A percentile compares a stretch with the other conserved stretches of the same genome.
Evolutionary conservation across 2,113 vertebrate genomes (phyloP).

Genomic region (Oreochromis tanganicae): DNA sequence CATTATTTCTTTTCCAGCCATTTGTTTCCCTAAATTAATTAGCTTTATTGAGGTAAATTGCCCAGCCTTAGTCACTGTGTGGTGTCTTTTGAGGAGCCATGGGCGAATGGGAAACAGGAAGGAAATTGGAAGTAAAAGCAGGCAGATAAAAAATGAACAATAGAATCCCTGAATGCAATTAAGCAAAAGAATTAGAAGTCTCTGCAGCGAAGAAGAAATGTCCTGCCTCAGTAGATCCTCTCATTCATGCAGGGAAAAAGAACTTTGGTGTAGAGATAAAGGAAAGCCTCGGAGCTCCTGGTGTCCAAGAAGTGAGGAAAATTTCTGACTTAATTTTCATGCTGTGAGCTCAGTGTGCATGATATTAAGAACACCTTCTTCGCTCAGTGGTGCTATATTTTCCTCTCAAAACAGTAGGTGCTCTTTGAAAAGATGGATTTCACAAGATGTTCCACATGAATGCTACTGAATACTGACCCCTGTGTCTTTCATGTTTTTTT

Average conservation of each 20-base stretch:
- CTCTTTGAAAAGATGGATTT: not conserved
- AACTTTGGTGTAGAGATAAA: conserved; percentile 38
- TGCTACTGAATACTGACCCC: not conserved
- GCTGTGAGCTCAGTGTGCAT: conserved; percentile 21
- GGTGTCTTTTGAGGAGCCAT: not conserved
- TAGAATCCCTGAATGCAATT: conserved; percentile 61
- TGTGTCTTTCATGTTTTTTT: not conserved
- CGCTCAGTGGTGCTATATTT: not conserved
- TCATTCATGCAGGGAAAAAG: conserved; percentile 32
- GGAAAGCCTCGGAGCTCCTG: conserved; percentile 8
- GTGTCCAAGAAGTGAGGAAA: conserved; percentile 28
- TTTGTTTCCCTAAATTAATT: conserved; percentile 52
- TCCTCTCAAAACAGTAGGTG: not conserved
- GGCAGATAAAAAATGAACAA: conserved; percentile 58
- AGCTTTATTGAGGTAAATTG: conserved; percentile 33
- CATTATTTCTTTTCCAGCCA: not conserved
- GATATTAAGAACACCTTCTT: conserved; percentile 16
- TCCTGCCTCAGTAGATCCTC: conserved; percentile 52
- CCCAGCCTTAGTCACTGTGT: not conserved
- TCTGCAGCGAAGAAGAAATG: conserved; percentile 39
- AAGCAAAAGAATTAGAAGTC: conserved; percentile 51
- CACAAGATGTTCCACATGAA: conserved; percentile 20
- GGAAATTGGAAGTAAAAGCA: conserved; percentile 18
- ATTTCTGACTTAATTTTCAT: conserved; percentile 39
- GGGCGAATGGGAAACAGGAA: not conserved